Evolutionary conservation across 1,140 invertebrate genomes (phyloP).

Genomic region (Sogatella furcifera): DNA sequence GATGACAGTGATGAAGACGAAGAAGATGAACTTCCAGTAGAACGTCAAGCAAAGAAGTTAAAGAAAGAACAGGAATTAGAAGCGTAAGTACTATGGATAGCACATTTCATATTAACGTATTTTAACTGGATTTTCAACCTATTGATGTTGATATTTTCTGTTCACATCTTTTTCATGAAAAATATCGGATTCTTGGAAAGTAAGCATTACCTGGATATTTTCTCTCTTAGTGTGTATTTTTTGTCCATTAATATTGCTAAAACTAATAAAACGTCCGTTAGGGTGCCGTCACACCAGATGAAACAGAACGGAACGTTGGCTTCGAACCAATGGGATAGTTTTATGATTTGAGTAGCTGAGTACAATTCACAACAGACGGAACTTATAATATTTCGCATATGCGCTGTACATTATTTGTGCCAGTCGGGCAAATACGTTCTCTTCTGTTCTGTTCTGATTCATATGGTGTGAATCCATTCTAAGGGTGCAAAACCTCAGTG

Average conservation of each 20-base stretch:
- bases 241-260: background rate
- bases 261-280: background rate
- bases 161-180: background rate
- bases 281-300: no score
- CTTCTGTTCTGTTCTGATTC: no score
- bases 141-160: conserved; percentile 6
- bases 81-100: conserved; percentile 32
- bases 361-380: no score
- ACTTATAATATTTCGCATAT: no score
- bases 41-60: conserved; percentile 72
- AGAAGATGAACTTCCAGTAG: conserved; percentile 70
- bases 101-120: background rate
- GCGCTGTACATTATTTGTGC: no score
- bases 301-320: no score
- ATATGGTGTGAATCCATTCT: no score
- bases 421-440: no score
- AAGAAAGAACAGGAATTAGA: conserved; percentile 59
- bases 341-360: no score
- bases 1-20: conserved; percentile 29
- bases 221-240: background rate
- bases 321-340: no score
- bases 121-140: conserved; percentile 6
- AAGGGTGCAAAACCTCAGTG: no score
- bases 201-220: background rate
- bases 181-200: background rate